Evolutionary conservation across 1,140 invertebrate species (phyloP), one percentile per base, ranked within the genome.

Genomic region (Oscheius sp.): DNA sequence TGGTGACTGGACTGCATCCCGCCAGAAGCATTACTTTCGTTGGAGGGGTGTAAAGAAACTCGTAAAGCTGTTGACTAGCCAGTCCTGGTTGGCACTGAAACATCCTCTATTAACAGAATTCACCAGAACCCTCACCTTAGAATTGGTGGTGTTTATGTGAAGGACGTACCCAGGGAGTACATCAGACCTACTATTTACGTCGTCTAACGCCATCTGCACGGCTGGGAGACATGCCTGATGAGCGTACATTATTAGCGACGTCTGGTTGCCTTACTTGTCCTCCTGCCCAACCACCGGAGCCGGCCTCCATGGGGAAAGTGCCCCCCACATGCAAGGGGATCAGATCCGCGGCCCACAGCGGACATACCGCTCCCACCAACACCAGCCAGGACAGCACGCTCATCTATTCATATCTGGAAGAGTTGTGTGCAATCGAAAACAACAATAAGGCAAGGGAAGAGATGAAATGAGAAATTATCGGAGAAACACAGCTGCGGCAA

Each of bases 1-100:
- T 99, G 80, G 95, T 98, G n/a, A 99, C 96, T 1, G 95, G 97
- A 77, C 93, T 96, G 85, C 96, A 99, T 59, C 96, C 97, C 1
- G 87, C 82, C 31, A 99, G 87, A 61, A 99, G 86, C 88, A 99
- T 93, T 75, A 99, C 87, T 87, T 99, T 99, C 79, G 93, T 91
- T 26, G 95, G 95, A 65, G 90, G 90, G 84, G 94, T 94, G 88
- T 99, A 99, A 49, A 99, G 88, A 58, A 99, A 88, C 87, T 99
- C 95, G 87, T 98, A 99, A 91, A 99, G 93, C 26, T 97, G 93
- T 77, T 94, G 95, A 26, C 94, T 94, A 35, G 94, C 95, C 64
- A 98, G 88, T 23, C 96, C 96, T 23, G 95, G 95, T 85, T 97
- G 94, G 85, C 96, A 99, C 95, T 99, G 87, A 77, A 83, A 73